Base-by-base conservation (phyloP, 2,797 vertebrate species). In the Dryobates pubescens region DNA sequence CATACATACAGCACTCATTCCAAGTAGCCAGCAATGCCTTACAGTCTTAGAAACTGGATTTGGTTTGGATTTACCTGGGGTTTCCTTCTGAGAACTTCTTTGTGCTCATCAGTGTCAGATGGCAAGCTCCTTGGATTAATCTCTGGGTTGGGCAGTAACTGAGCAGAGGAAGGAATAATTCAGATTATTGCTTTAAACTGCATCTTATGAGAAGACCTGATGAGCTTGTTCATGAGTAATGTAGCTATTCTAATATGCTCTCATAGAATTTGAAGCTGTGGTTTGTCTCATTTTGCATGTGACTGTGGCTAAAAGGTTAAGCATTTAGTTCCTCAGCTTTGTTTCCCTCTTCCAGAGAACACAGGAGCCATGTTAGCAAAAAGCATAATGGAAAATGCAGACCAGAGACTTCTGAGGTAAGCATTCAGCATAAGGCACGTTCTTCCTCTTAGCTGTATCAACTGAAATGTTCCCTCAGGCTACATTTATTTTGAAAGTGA, bases 341-440 rank as follows among this genome's bases (percentile, higher is more conserved):
- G 24, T 45, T 86, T 91, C 27, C 13, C 18, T 92, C 26, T 86
- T 92, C 15, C 85, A 96, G 96, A 82, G 34, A 88, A 26, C 15
- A 47, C 7, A 36, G 67, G 36, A 68, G 94, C 20, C 79, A 89
- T 2, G 73, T 96, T 81, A 30, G 79, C 82, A 95, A 73, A 59
- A 95, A 8, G 64, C 80, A 96, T 27, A 0, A 41, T 5, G 96
- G 95, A 43, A 10, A 18, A 8, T 96, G 96, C 93, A 91, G 41
- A 41, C 5, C 41, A 49, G 67, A 86, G 26, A 11, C 17, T 84
- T 14, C 17, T 0, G 80, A 94, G 23, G 96, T 92, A 34, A 91
- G 80, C 68, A 15, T 51, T 82, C 53, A 59, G 2, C 36, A 29
- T 26, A 34, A 78, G 29, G 32, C 5, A 23, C 53, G 16, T 20